These are phyloP conservation scores for Epizoanthus scotinus DNA, from an alignment of 92 coral and sea anemone species.

Conservation along the genomic window DNA sequence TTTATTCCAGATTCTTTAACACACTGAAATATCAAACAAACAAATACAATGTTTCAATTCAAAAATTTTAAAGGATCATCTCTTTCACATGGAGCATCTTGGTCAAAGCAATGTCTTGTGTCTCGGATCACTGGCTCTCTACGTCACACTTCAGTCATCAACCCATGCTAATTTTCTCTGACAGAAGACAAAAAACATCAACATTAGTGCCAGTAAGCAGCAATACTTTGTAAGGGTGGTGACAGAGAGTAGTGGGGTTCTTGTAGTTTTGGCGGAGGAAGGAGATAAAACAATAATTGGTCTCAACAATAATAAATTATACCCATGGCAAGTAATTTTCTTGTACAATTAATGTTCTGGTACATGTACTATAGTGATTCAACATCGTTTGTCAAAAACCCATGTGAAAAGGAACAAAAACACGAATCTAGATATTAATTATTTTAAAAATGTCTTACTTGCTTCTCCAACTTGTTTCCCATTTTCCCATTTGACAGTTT, in stretches of 20 bases:
- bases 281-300: no score
- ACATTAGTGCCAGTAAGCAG: neutral
- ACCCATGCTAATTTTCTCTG: slow-evolving; percentile 49
- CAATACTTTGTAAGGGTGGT: no score
- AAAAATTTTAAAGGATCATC: neutral
- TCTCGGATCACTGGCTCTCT: slow-evolving; percentile 11
- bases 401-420: neutral
- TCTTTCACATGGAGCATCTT: neutral
- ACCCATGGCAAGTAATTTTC: no score
- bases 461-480: slow-evolving; percentile 86
- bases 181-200: neutral
- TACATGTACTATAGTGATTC: neutral
- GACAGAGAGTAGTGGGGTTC: no score
- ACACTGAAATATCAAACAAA: slow-evolving; percentile 4
- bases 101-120: neutral
- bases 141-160: slow-evolving; percentile 12
- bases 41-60: slow-evolving; percentile 24
- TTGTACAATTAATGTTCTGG: no score
- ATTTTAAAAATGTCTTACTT: slow-evolving; percentile 78
- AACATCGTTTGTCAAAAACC: no score
- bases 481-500: slow-evolving; percentile 86
- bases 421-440: neutral
- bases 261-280: no score
- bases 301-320: no score
- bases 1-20: slow-evolving; percentile 18